Evolutionary conservation across 2,113 vertebrate species (phyloP).

Genomic region (Xenopus laevis): DNA sequence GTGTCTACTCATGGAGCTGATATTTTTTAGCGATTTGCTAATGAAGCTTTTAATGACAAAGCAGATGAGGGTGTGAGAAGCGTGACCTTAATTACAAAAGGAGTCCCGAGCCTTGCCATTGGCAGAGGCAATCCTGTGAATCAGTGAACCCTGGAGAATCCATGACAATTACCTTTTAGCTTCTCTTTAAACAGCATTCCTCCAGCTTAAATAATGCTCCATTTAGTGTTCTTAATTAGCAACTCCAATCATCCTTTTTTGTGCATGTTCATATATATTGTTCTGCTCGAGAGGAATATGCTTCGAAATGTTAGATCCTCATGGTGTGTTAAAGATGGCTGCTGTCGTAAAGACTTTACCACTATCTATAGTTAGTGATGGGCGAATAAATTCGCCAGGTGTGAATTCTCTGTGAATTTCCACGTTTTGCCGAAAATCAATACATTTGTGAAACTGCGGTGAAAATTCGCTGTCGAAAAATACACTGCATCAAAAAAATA

Average conservation of each 20-base stretch:
- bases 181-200: not conserved
- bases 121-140: not conserved
- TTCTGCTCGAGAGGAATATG: not conserved
- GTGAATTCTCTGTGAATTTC: too few relatives aligned
- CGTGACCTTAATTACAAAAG: constrained; percentile 32
- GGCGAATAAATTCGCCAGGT: too few relatives aligned
- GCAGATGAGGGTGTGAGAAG: constrained; percentile 24
- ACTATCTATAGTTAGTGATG: too few relatives aligned
- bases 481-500: too few relatives aligned
- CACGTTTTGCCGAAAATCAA: too few relatives aligned
- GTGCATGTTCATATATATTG: not conserved
- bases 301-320: not conserved
- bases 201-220: constrained; percentile 6
- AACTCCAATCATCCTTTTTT: not conserved
- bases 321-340: not conserved
- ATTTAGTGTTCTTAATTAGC: constrained; percentile 25
- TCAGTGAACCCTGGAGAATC: constrained; percentile 5
- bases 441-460: too few relatives aligned
- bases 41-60: constrained; percentile 43
- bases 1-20: constrained; percentile 21
- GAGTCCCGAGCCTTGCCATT: not conserved
- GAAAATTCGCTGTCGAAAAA: too few relatives aligned
- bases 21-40: constrained; percentile 46
- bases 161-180: constrained; percentile 15
- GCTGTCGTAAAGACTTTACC: not conserved